phyloP scores from a whole-genome alignment of 2,113 vertebrate genomes.

The Oreochromis spilurus region DNA sequence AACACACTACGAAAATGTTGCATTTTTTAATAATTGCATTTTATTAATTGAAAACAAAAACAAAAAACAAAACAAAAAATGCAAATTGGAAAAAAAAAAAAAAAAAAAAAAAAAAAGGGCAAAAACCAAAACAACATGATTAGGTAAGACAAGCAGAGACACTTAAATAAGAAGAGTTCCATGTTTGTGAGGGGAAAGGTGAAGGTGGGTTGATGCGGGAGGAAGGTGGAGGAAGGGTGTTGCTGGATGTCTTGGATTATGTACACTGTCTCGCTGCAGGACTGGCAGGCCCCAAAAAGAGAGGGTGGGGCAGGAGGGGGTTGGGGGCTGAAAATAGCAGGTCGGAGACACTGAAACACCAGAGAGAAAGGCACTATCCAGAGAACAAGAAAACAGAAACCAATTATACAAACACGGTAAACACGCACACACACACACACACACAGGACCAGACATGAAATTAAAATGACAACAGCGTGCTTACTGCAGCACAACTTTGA shows the following conservation, averaged over 20 bases:
- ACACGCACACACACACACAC: background rate
- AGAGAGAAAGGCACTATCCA: constrained; percentile 81
- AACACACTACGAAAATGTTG: background rate
- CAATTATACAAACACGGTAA: constrained; percentile 25
- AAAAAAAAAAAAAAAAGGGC: constrained; percentile 55
- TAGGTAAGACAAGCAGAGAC: constrained; percentile 72
- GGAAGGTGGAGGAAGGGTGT: background rate
- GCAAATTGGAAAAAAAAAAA: constrained; percentile 17
- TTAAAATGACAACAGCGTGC: constrained; percentile 52
- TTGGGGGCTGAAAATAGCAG: constrained; percentile 59
- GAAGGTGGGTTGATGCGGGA: constrained; percentile 21
- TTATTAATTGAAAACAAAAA: constrained; percentile 75
- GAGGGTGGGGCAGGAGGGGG: background rate
- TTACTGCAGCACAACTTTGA: constrained; percentile 49
- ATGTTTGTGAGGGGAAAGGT: constrained; percentile 59
- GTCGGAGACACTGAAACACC: constrained; percentile 72
- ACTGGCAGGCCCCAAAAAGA: constrained; percentile 37
- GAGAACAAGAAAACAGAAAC: constrained; percentile 59
- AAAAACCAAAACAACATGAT: constrained; percentile 55
- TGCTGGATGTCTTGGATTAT: constrained; percentile 39
- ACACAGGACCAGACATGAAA: constrained; percentile 19
- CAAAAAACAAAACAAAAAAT: constrained; percentile 47
- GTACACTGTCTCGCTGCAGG: constrained; percentile 60
- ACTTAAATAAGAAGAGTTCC: constrained; percentile 73
- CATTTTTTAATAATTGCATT: constrained; percentile 74